Evolutionary conservation across 2,113 vertebrate genomes (phyloP).

Genomic region (Tachysurus vachellii): DNA sequence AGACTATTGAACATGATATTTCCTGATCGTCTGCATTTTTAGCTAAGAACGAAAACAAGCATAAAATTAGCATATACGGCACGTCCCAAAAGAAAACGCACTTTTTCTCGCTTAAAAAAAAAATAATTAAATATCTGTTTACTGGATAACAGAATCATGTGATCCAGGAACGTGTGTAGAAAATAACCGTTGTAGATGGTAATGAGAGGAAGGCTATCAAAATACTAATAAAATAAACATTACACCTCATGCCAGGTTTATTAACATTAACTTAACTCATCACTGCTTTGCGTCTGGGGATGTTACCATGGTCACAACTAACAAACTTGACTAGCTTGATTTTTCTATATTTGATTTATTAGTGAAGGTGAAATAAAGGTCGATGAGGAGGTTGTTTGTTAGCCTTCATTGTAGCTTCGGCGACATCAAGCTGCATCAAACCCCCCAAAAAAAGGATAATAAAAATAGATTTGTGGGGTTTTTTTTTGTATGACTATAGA

Average conservation of each 20-base stretch:
- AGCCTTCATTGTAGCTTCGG: no score
- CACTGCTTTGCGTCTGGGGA: neutral
- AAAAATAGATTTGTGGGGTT: neutral
- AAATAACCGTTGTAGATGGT: neutral
- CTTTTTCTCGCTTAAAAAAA: neutral
- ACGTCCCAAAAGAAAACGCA: neutral
- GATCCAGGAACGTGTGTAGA: neutral
- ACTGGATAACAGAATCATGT: neutral
- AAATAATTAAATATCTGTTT: neutral
- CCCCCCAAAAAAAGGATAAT: neutral
- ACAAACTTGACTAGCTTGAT: neutral
- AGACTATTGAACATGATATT: no score
- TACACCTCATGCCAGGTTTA: neutral
- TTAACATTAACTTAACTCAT: neutral
- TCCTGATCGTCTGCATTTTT: neutral
- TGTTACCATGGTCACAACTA: neutral
- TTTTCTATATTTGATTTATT: neutral
- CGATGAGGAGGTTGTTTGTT: no score
- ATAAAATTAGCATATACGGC: neutral
- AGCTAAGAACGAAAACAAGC: neutral
- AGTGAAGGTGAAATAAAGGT: neutral
- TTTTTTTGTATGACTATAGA: neutral
- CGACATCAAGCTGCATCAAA: no score
- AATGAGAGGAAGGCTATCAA: neutral
- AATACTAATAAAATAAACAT: neutral